Conservation (phyloP, 2,888 invertebrate genomes). For the Metalampra italica region DNA sequence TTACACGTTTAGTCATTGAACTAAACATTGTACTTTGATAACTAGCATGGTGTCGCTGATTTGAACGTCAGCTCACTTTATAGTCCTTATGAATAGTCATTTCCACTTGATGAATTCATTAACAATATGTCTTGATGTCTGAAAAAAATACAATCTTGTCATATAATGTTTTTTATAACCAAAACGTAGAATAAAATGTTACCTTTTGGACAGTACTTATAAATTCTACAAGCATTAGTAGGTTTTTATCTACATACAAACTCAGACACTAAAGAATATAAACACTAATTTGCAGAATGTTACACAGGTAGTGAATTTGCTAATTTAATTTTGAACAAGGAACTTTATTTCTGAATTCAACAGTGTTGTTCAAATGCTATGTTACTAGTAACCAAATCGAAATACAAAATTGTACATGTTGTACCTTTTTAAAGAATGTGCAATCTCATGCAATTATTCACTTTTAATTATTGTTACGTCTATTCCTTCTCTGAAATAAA, state of each 20-base stretch:
- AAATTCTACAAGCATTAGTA: too few relatives aligned
- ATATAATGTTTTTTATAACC: too few relatives aligned
- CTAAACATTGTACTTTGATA: too few relatives aligned
- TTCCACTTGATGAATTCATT: slow-evolving; percentile 41
- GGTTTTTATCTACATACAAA: not conserved
- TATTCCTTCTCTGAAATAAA: slow-evolving; percentile 63
- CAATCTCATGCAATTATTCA: slow-evolving; percentile 35
- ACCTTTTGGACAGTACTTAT: slow-evolving; percentile 2
- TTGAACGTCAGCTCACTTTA: not conserved
- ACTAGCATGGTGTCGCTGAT: too few relatives aligned
- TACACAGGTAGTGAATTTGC: too few relatives aligned
- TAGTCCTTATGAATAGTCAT: slow-evolving; percentile 45
- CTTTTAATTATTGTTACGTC: slow-evolving; percentile 54
- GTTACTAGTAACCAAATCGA: too few relatives aligned
- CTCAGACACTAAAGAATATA: not conserved
- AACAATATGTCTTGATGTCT: slow-evolving; percentile 66
- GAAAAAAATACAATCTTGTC: slow-evolving; percentile 24
- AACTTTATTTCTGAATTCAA: too few relatives aligned
- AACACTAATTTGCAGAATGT: too few relatives aligned
- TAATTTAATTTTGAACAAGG: too few relatives aligned
- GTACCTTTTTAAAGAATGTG: slow-evolving; percentile 16
- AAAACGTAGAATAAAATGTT: too few relatives aligned
- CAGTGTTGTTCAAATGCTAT: too few relatives aligned
- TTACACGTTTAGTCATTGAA: too few relatives aligned
- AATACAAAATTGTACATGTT: not conserved